Conservation (phyloP, 2,113 vertebrate genomes). For the Plestiodon gilberti region DNA sequence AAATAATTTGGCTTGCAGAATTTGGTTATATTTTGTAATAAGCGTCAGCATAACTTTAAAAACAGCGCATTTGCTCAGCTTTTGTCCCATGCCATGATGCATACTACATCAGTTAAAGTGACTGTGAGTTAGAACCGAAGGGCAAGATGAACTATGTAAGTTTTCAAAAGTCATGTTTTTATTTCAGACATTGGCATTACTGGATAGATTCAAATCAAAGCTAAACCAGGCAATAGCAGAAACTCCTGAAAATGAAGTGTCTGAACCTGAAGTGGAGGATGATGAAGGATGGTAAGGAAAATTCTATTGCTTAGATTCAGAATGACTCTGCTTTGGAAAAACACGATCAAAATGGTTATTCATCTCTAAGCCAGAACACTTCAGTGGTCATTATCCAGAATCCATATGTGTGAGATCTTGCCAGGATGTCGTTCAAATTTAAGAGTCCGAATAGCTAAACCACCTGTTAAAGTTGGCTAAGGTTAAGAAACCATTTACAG, state of each 20-base stretch:
- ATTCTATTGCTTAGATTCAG: slow-evolving; percentile 16
- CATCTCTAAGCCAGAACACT: neutral
- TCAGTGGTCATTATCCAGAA: neutral
- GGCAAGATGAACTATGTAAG: neutral
- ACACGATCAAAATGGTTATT: neutral
- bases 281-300: slow-evolving; percentile 94
- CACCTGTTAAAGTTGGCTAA: neutral
- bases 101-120: neutral
- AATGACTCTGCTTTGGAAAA: neutral
- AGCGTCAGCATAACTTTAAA: neutral
- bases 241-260: slow-evolving; percentile 81
- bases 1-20: neutral
- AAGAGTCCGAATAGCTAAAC: neutral
- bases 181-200: slow-evolving; percentile 88
- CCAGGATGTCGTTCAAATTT: neutral
- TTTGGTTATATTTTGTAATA: neutral
- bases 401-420: neutral
- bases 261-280: slow-evolving; percentile 86
- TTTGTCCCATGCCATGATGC: neutral
- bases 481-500: neutral
- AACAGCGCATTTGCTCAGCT: neutral
- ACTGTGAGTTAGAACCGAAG: neutral
- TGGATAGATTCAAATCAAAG: slow-evolving; percentile 92
- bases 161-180: slow-evolving; percentile 29
- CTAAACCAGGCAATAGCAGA: slow-evolving; percentile 92